phyloP scores from a whole-genome alignment of 2,113 vertebrate species.

The Oryzias melastigma region DNA sequence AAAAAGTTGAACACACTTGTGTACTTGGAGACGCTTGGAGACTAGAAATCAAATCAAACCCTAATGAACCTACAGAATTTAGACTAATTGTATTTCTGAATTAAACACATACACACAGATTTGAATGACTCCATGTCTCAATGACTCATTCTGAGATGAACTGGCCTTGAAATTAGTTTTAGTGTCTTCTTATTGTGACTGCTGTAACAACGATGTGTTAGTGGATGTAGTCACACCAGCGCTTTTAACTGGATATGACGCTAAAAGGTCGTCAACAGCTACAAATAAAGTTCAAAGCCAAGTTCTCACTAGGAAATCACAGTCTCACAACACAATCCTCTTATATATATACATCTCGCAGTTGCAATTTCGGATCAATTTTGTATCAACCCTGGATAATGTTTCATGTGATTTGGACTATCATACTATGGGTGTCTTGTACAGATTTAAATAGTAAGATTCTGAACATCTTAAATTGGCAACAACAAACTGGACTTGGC shows the following conservation, averaged over 20 bases:
- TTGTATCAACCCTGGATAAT: conserved; percentile 2
- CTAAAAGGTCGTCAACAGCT: conserved; percentile 8
- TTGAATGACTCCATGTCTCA: too few species aligned
- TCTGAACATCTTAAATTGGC: neutral
- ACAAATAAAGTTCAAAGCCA: conserved; percentile 14
- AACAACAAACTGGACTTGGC: too few species aligned
- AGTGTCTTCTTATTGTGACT: neutral
- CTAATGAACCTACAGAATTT: too few species aligned
- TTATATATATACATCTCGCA: too few species aligned
- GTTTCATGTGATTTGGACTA: neutral
- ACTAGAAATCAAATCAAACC: too few species aligned
- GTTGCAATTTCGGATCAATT: neutral
- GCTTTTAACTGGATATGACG: conserved; percentile 3
- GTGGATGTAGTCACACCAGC: conserved; percentile 9
- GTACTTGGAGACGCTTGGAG: too few species aligned
- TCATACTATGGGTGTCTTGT: neutral
- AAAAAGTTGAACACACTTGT: too few species aligned
- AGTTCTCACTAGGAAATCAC: conserved; percentile 1
- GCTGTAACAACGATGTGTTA: conserved; percentile 14
- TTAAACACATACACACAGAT: too few species aligned
- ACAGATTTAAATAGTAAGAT: conserved; percentile 3
- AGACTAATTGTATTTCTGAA: too few species aligned
- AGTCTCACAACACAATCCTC: too few species aligned
- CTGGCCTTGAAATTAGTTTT: neutral
- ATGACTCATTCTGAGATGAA: too few species aligned